A percentile compares a stretch with the other conserved stretches of the same genome.
Conservation (phyloP, 2,888 invertebrate genomes). For the Blera fallax region DNA sequence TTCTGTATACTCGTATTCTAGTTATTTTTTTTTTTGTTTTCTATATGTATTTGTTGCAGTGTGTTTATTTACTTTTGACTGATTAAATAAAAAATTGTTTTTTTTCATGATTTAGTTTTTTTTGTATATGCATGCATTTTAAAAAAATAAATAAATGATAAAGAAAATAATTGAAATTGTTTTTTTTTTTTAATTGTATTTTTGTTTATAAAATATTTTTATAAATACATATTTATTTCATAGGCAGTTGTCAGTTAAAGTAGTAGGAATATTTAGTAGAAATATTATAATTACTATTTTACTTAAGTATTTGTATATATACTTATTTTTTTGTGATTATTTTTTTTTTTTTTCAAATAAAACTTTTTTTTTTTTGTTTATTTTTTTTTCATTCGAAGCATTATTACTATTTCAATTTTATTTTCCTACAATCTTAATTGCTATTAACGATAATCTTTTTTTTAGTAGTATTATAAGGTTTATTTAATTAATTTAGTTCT, state of each 20-base stretch:
- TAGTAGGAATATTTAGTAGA: constrained; percentile 71
- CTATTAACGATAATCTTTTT: constrained; percentile 34
- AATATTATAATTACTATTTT: constrained; percentile 47
- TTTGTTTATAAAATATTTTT: constrained; percentile 50
- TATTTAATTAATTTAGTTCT: constrained; percentile 41
- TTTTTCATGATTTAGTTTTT: constrained; percentile 11
- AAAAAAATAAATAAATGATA: not conserved
- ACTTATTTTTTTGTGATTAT: constrained; percentile 52
- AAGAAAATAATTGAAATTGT: not conserved
- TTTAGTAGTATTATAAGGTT: constrained; percentile 12
- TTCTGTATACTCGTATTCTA: constrained; percentile 18
- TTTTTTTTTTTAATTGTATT: constrained; percentile 12
- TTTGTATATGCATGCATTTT: constrained; percentile 29
- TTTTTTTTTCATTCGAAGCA: constrained; percentile 56
- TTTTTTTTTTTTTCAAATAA: constrained; percentile 65
- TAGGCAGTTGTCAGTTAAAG: constrained; percentile 71
- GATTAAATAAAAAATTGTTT: not conserved
- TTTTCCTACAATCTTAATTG: constrained; percentile 48
- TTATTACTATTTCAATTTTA: constrained; percentile 17
- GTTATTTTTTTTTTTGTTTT: constrained; percentile 55
- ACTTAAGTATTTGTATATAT: constrained; percentile 4
- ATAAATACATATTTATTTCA: constrained; percentile 46
- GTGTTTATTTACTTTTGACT: constrained; percentile 15
- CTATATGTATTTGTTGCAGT: constrained; percentile 43
- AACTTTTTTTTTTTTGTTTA: constrained; percentile 54